These are phyloP conservation scores for Eilema griseolum DNA, from an alignment of 2,888 invertebrate genomes.

Conservation along the genomic window DNA sequence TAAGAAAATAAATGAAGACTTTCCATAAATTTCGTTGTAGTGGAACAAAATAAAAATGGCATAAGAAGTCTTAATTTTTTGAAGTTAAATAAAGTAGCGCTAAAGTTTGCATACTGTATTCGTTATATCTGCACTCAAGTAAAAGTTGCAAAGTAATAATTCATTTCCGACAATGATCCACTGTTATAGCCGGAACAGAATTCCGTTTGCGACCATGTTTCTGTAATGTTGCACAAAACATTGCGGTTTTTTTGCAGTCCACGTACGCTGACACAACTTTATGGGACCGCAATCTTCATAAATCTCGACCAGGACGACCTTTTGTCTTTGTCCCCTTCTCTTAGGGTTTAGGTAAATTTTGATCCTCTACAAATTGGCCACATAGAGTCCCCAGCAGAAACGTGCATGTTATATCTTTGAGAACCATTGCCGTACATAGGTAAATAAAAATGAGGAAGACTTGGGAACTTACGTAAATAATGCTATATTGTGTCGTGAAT, in stretches of 20 bases:
- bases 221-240: constrained; percentile 43
- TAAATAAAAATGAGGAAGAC: constrained; percentile 68
- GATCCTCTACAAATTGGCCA: constrained; percentile 77
- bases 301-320: constrained; percentile 77
- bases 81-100: constrained; percentile 33
- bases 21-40: not conserved
- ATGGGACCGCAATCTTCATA: constrained; percentile 78
- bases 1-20: not conserved
- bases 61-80: not conserved
- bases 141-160: constrained; percentile 50
- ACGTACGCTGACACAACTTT: constrained; percentile 60
- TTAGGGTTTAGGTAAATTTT: constrained; percentile 79
- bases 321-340: constrained; percentile 77
- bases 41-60: not conserved
- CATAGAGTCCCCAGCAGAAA: constrained; percentile 57
- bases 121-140: constrained; percentile 38
- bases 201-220: constrained; percentile 45
- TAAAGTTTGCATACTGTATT: constrained; percentile 42
- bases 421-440: constrained; percentile 58
- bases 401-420: constrained; percentile 63
- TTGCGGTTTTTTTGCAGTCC: constrained; percentile 40
- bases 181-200: constrained; percentile 42
- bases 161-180: constrained; percentile 44
- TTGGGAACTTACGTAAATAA: constrained; percentile 70
- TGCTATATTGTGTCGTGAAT: constrained; percentile 69